Percentiles rank a stretch among this genome's conserved stretches.
Evolutionary conservation across 2,888 invertebrate genomes (phyloP).

Genomic region (Ligdia adustata): DNA sequence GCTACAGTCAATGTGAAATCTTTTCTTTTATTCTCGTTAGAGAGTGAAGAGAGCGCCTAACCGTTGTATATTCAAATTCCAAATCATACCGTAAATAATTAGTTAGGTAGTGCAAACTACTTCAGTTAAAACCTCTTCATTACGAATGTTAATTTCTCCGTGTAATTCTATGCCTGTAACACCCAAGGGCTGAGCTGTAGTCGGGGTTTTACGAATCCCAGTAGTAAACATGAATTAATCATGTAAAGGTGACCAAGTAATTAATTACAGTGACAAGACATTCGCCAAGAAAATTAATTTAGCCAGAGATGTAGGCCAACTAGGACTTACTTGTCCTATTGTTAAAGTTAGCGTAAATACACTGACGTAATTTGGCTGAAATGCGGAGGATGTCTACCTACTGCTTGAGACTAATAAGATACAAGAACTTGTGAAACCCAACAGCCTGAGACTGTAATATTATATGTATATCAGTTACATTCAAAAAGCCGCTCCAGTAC

Average conservation of each 20-base stretch:
- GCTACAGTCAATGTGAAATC: slow-evolving; percentile 6
- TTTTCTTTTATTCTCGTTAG: slow-evolving; percentile 10
- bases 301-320: slow-evolving; percentile 5
- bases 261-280: slow-evolving; percentile 35
- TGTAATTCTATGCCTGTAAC: slow-evolving; percentile 23
- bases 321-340: background rate
- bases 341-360: background rate
- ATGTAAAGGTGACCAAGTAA: slow-evolving; percentile 34
- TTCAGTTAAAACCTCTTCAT: too few species aligned
- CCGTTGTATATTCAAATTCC: slow-evolving; percentile 2
- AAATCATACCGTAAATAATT: slow-evolving; percentile 1
- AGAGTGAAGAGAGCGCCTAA: background rate
- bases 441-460: background rate
- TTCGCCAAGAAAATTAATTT: slow-evolving; percentile 25
- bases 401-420: background rate
- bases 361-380: background rate
- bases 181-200: slow-evolving; percentile 16
- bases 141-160: slow-evolving; percentile 16
- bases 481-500: background rate
- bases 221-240: slow-evolving; percentile 33
- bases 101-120: too few species aligned
- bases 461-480: background rate
- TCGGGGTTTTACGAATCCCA: slow-evolving; percentile 28
- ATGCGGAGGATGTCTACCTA: background rate
- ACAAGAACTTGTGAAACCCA: background rate